Percentiles rank a stretch among this genome's conserved stretches.
Conservation (phyloP, 1,140 invertebrate genomes). For the Zaprionus taronus region DNA sequence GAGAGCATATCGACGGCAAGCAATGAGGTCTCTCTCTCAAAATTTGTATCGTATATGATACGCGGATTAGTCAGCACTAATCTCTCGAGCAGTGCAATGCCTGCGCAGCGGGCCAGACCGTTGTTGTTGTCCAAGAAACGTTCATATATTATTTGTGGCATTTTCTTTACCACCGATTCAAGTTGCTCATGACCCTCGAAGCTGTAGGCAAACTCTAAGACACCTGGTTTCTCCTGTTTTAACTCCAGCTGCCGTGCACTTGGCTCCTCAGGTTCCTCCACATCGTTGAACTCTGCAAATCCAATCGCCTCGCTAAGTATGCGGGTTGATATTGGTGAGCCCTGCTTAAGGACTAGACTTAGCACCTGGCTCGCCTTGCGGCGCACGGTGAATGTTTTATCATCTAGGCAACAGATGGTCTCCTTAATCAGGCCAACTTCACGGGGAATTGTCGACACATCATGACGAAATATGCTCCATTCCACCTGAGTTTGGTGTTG, state of each 20-base stretch:
- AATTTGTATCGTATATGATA: slow-evolving; percentile 79
- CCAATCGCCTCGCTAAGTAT: slow-evolving; percentile 67
- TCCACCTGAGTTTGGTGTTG: slow-evolving; percentile 73
- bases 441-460: slow-evolving; percentile 75
- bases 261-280: slow-evolving; percentile 38
- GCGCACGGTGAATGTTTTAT: slow-evolving; percentile 72
- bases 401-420: slow-evolving; percentile 65
- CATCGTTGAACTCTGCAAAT: slow-evolving; percentile 68
- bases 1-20: slow-evolving; percentile 64
- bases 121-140: slow-evolving; percentile 62
- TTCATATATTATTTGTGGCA: slow-evolving; percentile 66
- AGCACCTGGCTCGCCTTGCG: slow-evolving; percentile 76
- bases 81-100: slow-evolving; percentile 72
- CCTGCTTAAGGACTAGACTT: slow-evolving; percentile 56
- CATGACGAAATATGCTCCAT: slow-evolving; percentile 78
- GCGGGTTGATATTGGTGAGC: slow-evolving; percentile 69
- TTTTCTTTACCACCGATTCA: slow-evolving; percentile 52
- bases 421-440: slow-evolving; percentile 70
- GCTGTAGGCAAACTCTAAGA: slow-evolving; percentile 57
- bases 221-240: slow-evolving; percentile 55
- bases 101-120: slow-evolving; percentile 62
- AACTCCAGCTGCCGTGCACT: slow-evolving; percentile 55
- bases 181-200: slow-evolving; percentile 70
- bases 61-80: slow-evolving; percentile 68
- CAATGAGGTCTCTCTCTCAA: slow-evolving; percentile 57